Evolutionary conservation across 2,113 vertebrate species (phyloP).

Genomic region (Cynopterus brachyotis): DNA sequence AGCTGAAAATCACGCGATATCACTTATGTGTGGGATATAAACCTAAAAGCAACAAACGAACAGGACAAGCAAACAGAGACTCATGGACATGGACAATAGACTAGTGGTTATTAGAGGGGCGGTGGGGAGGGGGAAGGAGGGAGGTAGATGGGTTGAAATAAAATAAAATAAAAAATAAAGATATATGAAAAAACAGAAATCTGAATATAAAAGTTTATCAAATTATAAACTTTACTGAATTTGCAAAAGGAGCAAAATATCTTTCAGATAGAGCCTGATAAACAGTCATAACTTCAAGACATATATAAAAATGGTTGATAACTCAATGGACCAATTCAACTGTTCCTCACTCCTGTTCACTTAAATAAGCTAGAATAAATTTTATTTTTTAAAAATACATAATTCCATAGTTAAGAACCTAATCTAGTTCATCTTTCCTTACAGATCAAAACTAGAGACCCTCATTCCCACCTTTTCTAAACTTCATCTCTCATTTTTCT

Average conservation of each 20-base stretch:
- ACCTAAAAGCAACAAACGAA: no score
- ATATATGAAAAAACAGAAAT: background rate
- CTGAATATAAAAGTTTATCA: background rate
- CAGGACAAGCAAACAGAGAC: no score
- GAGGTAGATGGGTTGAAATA: no score
- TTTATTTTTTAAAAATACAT: background rate
- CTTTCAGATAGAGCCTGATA: background rate
- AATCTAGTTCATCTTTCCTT: background rate
- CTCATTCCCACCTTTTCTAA: background rate
- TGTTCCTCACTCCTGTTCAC: background rate
- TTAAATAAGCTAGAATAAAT: background rate
- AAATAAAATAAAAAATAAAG: background rate
- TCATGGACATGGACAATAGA: no score
- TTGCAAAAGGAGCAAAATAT: background rate
- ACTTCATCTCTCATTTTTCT: background rate
- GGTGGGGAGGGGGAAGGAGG: no score
- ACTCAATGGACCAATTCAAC: background rate
- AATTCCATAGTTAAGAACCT: slow-evolving; percentile 3
- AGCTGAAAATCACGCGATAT: no score
- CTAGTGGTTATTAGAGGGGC: no score
- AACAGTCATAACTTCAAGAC: background rate
- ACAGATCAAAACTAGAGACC: background rate
- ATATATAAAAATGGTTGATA: background rate
- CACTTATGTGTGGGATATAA: no score
- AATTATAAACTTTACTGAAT: slow-evolving; percentile 32